These are phyloP conservation scores for Trichacis sp. DNA, from an alignment of 2,888 invertebrate species.

Conservation along the genomic window DNA sequence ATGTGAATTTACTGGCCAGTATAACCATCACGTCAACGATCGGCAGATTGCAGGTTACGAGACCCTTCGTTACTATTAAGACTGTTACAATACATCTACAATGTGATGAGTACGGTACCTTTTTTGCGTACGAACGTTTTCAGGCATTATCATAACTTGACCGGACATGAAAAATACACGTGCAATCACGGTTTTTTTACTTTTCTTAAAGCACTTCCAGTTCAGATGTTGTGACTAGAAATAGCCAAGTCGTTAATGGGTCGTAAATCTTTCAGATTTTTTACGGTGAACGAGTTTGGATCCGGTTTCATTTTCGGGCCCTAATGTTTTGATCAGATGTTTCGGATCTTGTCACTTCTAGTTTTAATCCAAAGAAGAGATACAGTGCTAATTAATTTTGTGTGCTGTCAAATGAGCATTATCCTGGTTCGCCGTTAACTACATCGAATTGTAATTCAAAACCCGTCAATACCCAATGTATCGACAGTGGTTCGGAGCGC, in stretches of 20 bases:
- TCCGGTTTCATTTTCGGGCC: too few species aligned
- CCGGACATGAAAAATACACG: conserved; percentile 17
- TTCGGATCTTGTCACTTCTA: neutral
- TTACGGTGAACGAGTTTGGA: neutral
- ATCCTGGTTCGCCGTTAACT: conserved; percentile 32
- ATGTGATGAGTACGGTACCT: conserved; percentile 19
- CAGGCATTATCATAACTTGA: conserved; percentile 17
- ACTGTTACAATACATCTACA: conserved; percentile 24
- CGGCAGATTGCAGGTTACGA: conserved; percentile 37
- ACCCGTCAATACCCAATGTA: conserved; percentile 37
- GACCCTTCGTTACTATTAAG: conserved; percentile 38
- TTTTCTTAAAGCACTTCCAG: neutral
- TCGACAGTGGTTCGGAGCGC: conserved; percentile 38
- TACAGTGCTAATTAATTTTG: conserved; percentile 30
- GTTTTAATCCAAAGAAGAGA: neutral
- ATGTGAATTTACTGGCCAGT: conserved; percentile 31
- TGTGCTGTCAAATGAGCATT: conserved; percentile 24
- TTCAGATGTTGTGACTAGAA: neutral
- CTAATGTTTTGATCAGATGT: too few species aligned
- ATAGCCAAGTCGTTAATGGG: neutral
- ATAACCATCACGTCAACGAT: conserved; percentile 39
- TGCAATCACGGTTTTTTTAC: conserved; percentile 13
- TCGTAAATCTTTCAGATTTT: neutral
- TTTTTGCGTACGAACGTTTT: conserved; percentile 21
- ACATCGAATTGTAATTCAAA: conserved; percentile 44